phyloP scores from a whole-genome alignment of 2,797 vertebrate genomes.

The Tokudaia muenninki region DNA sequence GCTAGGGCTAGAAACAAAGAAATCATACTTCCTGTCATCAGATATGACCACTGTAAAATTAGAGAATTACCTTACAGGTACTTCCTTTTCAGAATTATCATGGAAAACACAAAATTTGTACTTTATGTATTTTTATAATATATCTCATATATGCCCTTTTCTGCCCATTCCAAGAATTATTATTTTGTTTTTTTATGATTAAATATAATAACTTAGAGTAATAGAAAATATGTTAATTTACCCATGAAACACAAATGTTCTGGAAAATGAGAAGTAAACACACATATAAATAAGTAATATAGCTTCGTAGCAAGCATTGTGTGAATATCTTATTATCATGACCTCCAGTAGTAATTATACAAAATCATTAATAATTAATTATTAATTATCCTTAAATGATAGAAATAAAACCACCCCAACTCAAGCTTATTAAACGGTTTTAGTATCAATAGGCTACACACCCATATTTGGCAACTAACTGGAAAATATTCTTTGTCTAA shows the following conservation, averaged over 20 bases:
- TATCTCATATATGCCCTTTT: neutral
- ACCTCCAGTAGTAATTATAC: neutral
- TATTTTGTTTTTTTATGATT: neutral
- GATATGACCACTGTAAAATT: neutral
- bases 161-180: neutral
- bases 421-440: neutral
- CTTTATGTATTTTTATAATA: neutral
- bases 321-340: neutral
- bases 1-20: neutral
- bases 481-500: neutral
- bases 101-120: slow-evolving; percentile 1
- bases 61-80: neutral
- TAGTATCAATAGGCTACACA: neutral
- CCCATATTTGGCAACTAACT: neutral
- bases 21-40: neutral
- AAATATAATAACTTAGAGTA: neutral
- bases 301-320: accelerated
- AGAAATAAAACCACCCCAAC: neutral
- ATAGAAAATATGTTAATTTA: neutral
- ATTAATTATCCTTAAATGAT: neutral
- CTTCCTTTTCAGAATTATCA: neutral
- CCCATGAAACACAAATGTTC: neutral
- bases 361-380: neutral
- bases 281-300: neutral
- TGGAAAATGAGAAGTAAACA: neutral